Conservation (phyloP, 1,140 invertebrate species). For the Battus philenor region DNA sequence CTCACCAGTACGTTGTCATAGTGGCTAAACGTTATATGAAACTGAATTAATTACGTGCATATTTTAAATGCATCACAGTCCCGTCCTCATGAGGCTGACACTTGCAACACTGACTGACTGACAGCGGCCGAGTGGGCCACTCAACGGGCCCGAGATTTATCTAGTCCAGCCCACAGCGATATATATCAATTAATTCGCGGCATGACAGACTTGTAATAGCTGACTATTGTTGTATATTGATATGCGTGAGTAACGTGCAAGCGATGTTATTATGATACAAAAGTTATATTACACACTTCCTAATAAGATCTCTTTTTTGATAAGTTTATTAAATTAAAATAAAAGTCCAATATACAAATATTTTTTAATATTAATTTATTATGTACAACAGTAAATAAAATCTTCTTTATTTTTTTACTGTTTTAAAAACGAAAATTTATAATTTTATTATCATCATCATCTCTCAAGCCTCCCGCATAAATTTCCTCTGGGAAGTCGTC, state of each 20-base stretch:
- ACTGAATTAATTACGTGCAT: neutral
- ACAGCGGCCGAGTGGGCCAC: conserved; percentile 20
- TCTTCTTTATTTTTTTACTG: no score
- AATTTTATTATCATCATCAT: no score
- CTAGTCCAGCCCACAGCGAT: conserved; percentile 25
- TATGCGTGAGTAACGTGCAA: conserved; percentile 3
- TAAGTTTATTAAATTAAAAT: no score
- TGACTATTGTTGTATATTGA: conserved; percentile 8
- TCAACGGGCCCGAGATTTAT: conserved; percentile 41
- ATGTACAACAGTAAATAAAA: no score
- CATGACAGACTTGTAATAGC: conserved; percentile 24
- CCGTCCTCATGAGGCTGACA: neutral
- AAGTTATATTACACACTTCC: no score
- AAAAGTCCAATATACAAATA: no score
- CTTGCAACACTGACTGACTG: conserved; percentile 9
- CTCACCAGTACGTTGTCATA: conserved; percentile 5
- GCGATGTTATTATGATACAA: no score
- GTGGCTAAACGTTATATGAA: neutral
- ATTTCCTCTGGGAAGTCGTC: no score
- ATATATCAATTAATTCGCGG: conserved; percentile 58
- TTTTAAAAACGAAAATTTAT: no score
- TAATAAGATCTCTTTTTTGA: no score
- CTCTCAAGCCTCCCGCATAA: no score
- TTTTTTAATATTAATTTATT: no score
- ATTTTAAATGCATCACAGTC: neutral